These are phyloP conservation scores for Athrips mouffetella DNA, from an alignment of 2,888 invertebrate genomes.

Conservation along the genomic window DNA sequence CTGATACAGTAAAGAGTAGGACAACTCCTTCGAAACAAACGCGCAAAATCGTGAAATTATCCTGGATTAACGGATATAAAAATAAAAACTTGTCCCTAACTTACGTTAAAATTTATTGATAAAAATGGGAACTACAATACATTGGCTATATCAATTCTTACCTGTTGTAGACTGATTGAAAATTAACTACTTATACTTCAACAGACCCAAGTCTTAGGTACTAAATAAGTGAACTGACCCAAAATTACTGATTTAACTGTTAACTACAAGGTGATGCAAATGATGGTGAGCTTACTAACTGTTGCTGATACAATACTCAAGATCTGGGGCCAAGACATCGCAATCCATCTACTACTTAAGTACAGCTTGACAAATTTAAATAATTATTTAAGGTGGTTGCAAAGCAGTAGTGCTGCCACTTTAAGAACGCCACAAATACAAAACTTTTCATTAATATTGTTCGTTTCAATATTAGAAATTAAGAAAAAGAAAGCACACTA, in stretches of 20 bases:
- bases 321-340: not conserved
- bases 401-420: too few species aligned
- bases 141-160: slow-evolving; percentile 27
- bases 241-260: not conserved
- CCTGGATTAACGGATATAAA: slow-evolving; percentile 61
- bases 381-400: too few species aligned
- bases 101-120: slow-evolving; percentile 21
- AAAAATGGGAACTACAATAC: slow-evolving; percentile 29
- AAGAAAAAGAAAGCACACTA: too few species aligned
- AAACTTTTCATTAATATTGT: too few species aligned
- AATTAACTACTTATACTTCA: slow-evolving; percentile 32
- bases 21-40: slow-evolving; percentile 44
- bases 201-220: slow-evolving; percentile 2
- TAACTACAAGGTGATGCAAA: slow-evolving; percentile 11
- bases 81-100: slow-evolving; percentile 60
- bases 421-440: too few species aligned
- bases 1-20: slow-evolving; percentile 39
- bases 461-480: too few species aligned
- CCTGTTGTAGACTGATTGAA: slow-evolving; percentile 20
- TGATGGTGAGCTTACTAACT: not conserved
- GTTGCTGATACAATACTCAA: not conserved
- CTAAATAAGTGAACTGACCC: not conserved
- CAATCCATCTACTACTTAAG: not conserved
- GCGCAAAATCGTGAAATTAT: slow-evolving; percentile 43
- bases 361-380: too few species aligned